Percentiles rank a stretch among this genome's conserved stretches.
Conservation (phyloP, 2,888 invertebrate species). For the Pocota personata region DNA sequence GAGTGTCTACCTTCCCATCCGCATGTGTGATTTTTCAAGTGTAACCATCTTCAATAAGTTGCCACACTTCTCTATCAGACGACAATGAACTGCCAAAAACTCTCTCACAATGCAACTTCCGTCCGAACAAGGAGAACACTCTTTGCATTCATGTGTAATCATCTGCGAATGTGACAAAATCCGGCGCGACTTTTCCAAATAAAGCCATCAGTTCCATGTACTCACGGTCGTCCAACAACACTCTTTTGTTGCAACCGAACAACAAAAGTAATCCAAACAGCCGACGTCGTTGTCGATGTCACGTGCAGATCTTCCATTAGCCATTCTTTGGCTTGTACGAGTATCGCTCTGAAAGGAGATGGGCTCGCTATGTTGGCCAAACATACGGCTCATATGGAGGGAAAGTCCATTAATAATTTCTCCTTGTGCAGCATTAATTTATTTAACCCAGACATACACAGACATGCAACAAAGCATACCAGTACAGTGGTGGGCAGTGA, state of each 20-base stretch:
- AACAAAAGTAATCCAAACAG: conserved; percentile 6
- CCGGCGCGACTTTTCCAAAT: conserved; percentile 47
- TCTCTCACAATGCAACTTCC: conserved; percentile 11
- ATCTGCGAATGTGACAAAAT: conserved; percentile 59
- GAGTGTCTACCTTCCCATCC: neutral
- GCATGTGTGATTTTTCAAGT: conserved; percentile 13
- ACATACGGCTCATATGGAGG: conserved; percentile 7
- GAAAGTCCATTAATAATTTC: conserved; percentile 57
- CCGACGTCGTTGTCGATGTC: conserved; percentile 42
- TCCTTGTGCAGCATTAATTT: conserved; percentile 58
- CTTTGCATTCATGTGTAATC: conserved; percentile 54
- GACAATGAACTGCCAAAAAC: conserved; percentile 26
- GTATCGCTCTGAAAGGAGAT: conserved; percentile 15
- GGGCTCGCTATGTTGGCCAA: conserved; percentile 37
- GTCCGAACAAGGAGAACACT: neutral
- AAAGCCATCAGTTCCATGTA: conserved; percentile 49
- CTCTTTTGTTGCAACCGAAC: conserved; percentile 49
- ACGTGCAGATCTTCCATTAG: conserved; percentile 72
- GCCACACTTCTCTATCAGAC: conserved; percentile 18
- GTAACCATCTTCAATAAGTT: conserved; percentile 28
- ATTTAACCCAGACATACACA: conserved; percentile 49
- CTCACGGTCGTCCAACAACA: conserved; percentile 11
- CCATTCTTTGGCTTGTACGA: conserved; percentile 47
- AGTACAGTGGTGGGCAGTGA: neutral
- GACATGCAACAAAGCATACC: conserved; percentile 26